Percentiles rank a stretch among this genome's conserved stretches.
Evolutionary conservation across 2,888 invertebrate genomes (phyloP).

Genomic region (Physocephala rufipes): DNA sequence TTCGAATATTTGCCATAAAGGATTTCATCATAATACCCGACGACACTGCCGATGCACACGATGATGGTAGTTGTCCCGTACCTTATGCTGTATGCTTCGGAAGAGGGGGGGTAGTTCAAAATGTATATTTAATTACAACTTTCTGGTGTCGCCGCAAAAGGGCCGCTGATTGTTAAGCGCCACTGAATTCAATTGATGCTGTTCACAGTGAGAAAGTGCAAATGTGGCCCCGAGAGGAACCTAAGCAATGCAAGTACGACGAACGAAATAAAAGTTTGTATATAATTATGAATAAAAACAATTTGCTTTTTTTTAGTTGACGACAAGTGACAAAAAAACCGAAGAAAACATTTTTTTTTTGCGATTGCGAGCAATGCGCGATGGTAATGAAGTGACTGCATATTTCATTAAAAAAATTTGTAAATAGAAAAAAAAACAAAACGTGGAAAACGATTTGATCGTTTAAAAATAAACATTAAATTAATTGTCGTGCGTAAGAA

Average conservation of each 20-base stretch:
- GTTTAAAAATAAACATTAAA: constrained; percentile 28
- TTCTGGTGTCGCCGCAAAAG: constrained; percentile 37
- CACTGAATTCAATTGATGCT: constrained; percentile 50
- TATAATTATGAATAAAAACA: not conserved
- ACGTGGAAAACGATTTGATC: constrained; percentile 3
- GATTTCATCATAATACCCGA: too few relatives aligned
- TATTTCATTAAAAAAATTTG: not conserved
- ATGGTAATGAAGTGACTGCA: not conserved
- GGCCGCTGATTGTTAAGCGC: constrained; percentile 46
- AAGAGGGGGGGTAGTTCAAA: constrained; percentile 40
- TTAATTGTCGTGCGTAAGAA: constrained; percentile 20
- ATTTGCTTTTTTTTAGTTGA: too few relatives aligned
- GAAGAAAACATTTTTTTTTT: too few relatives aligned
- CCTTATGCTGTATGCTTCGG: too few relatives aligned
- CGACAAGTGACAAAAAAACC: not conserved
- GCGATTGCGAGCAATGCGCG: too few relatives aligned
- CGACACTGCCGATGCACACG: not conserved
- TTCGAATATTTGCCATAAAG: too few relatives aligned
- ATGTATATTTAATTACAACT: constrained; percentile 60
- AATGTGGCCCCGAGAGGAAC: not conserved
- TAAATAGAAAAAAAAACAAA: too few relatives aligned
- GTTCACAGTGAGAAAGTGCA: not conserved
- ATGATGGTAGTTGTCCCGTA: too few relatives aligned
- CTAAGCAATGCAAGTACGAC: not conserved
- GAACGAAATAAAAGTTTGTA: not conserved